Evolutionary conservation across 1,140 invertebrate species (phyloP), one percentile per base, ranked within the genome.

Genomic region (Muscidifurax raptorellus): DNA sequence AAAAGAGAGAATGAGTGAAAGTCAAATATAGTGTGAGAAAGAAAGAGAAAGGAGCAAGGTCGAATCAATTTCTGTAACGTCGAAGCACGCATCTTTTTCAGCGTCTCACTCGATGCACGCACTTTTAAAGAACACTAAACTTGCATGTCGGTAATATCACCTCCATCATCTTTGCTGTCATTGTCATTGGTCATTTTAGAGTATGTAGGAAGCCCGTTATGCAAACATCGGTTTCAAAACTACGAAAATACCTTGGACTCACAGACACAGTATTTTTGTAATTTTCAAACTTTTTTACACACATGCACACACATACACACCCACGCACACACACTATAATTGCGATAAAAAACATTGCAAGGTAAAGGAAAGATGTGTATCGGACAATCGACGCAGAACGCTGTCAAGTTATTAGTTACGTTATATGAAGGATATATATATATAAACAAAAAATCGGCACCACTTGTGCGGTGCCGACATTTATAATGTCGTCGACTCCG

Each of bases 61-160:
- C 81, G 72, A 82, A 76, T 74, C 30, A 25, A 75, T 75, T 40
- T 75, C 30, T 59, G 69, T 64, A 59, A 74, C 9, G 71, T 82
- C 44, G 36, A 59, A 81, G 47, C 44, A 82, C 71, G 13, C 69
- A 15, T 82, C 25, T 75, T 82, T 64, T 82, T n/a, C 52, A 72
- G 27, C 74, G 12, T 40, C 36, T 40, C n/a, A 59, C 22, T 36
- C 69, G 47, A 75, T 32, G 69, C 69, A 72, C 30, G 6, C 28
- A 22, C 47, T 74, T 30, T 47, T 28, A 27, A 72, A 40, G 7
- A 82, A 27, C 52, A n/a, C 30, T 32, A 25, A 30, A 82, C n/a
- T 36, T 64, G 47, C 36, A 75, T 75, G 47, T 72, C 69, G 30
- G 30, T 71, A 79, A n/a, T 69, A 71, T 71, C 27, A 59, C 47